Evolutionary conservation across 2,797 vertebrate species (phyloP), one percentile per base, ranked within the genome.

Genomic region (Thunnus albacares): DNA sequence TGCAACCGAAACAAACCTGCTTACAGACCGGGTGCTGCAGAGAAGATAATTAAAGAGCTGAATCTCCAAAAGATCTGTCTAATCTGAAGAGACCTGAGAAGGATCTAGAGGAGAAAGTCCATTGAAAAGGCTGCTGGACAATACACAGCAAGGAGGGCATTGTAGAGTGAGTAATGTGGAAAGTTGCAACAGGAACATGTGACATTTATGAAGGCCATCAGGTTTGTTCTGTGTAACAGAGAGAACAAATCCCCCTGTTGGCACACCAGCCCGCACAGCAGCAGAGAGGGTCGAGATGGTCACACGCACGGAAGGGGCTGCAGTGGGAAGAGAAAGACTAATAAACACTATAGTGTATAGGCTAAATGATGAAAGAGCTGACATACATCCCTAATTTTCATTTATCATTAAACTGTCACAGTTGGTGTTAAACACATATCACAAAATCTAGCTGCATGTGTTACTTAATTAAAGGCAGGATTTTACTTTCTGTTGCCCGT

Each of bases 121-220:
- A 33, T 6, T 15, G n/a, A 38, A 10, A 57, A 41, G 41, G 26
- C 53, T 18, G 26, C n/a, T 24, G 14, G 4, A 47, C 28, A 56
- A 56, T 18, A 43, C 41, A 43, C 41, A 5, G 12, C 41, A 49
- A 49, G 17, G 7, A 18, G 15, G n/a, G 28, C 4, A 26, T 33
- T 56, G 38, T 45, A 5, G 10, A 47, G 56, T 55, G 7, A 24
- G 17, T 12, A n/a, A 49, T 18, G 45, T 49, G 17, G 8, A 56
- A 56, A 22, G 49, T 18, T 56, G 14, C 18, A 45, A 45, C 60
- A 57, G 71, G 71, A 75, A 49, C 51, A 65, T 61, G 41, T 65
- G 71, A 58, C 61, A 75, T 75, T 75, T 75, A 35, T 47, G 71
- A 65, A 74, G 57, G 57, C 49, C 60, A 73, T 43, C 3, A 15